Evolutionary conservation across 2,888 invertebrate species (phyloP).

Genomic region (Diabrotica balteata): DNA sequence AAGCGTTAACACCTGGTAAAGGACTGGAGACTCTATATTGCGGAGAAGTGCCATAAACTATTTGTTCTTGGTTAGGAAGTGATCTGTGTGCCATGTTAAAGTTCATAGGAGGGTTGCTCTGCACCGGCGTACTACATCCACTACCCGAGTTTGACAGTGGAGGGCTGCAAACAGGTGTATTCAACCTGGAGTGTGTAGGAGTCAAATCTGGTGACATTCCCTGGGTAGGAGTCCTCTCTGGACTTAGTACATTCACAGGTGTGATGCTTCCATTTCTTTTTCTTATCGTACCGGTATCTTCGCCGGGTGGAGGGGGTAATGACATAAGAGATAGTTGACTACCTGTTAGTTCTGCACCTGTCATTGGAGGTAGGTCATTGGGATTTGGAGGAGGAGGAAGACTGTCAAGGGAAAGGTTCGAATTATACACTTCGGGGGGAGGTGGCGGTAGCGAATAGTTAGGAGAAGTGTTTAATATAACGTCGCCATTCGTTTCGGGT

Average conservation of each 20-base stretch:
- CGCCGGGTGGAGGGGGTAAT: conserved; percentile 76
- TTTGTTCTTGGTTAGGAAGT: conserved; percentile 46
- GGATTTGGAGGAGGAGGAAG: conserved; percentile 80
- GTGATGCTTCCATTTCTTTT: conserved; percentile 59
- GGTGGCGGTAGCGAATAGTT: conserved; percentile 73
- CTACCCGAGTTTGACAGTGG: conserved; percentile 54
- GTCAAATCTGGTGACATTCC: conserved; percentile 58
- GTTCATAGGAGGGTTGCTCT: conserved; percentile 51
- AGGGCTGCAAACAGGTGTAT: conserved; percentile 53
- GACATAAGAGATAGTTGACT: conserved; percentile 75
- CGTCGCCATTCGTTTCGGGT: conserved; percentile 63
- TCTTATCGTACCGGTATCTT: conserved; percentile 37
- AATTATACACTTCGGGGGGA: conserved; percentile 77
- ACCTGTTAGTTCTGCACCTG: conserved; percentile 68
- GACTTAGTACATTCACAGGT: conserved; percentile 60
- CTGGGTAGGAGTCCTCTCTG: conserved; percentile 54
- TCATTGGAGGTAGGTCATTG: conserved; percentile 63
- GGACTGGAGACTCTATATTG: conserved; percentile 54
- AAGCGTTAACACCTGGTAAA: conserved; percentile 51
- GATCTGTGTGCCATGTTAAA: conserved; percentile 52
- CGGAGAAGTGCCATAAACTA: conserved; percentile 58
- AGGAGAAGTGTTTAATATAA: conserved; percentile 59
- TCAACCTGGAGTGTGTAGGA: conserved; percentile 59
- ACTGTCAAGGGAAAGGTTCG: conserved; percentile 81
- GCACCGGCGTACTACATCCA: conserved; percentile 57